Conservation (phyloP, 1,140 invertebrate genomes). For the Calephelis nemesis region DNA sequence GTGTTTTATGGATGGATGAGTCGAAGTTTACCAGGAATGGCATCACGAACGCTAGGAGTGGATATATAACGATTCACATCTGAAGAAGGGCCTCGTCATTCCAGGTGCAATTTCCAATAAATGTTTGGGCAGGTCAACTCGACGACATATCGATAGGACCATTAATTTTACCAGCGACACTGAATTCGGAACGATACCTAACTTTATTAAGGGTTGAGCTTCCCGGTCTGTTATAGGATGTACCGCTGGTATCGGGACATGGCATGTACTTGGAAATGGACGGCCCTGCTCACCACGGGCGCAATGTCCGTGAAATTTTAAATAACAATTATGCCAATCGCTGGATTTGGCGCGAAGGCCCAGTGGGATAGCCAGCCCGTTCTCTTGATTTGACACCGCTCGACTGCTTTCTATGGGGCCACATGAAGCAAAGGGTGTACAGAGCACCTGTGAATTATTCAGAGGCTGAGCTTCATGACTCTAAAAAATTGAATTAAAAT, state of each 20-base stretch:
- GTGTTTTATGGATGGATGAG: background rate
- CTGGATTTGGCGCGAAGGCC: background rate
- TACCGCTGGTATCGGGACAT: background rate
- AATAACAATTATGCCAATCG: slow-evolving; percentile 10
- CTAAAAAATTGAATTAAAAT: no score
- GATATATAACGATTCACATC: background rate
- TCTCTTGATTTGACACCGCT: slow-evolving; percentile 1
- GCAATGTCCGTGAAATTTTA: slow-evolving; percentile 5
- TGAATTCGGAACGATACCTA: slow-evolving; percentile 4
- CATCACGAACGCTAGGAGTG: background rate
- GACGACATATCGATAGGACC: slow-evolving; percentile 9
- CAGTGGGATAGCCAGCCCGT: background rate
- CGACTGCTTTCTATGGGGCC: background rate
- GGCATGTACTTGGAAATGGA: slow-evolving; percentile 2
- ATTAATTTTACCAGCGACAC: background rate
- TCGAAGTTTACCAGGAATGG: slow-evolving; percentile 3
- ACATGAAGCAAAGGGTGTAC: slow-evolving; percentile 4
- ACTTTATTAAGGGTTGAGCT: slow-evolving; percentile 13
- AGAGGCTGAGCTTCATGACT: slow-evolving; percentile 1
- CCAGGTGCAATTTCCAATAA: slow-evolving; percentile 4
- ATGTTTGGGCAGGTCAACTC: slow-evolving; percentile 12
- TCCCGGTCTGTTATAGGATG: slow-evolving; percentile 3
- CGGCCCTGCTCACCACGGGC: slow-evolving; percentile 3
- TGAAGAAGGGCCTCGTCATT: slow-evolving; percentile 9
- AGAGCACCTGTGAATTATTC: background rate